These are phyloP conservation scores for Apostichopus leukothele DNA, from an alignment of 53 echinoderm and acorn worm species.

Conservation along the genomic window DNA sequence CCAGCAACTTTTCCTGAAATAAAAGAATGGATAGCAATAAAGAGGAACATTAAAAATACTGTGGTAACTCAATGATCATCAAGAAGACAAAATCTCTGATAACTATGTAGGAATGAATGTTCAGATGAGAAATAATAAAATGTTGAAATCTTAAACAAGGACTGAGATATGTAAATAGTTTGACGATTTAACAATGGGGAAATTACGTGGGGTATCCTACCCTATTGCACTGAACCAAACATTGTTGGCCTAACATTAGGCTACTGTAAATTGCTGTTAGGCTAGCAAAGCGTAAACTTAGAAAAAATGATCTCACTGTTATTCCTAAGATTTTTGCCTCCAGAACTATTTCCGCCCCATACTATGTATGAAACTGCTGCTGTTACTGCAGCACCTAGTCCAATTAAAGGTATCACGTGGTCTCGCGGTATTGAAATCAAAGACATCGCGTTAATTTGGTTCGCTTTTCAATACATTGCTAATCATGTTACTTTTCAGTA, in stretches of 20 bases:
- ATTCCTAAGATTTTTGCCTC: constrained; percentile 49
- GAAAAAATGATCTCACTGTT: constrained; percentile 51
- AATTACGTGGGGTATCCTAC: too few relatives aligned
- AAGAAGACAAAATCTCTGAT: not conserved
- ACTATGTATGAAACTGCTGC: constrained; percentile 76
- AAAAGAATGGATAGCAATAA: not conserved
- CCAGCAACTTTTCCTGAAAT: constrained; percentile 89
- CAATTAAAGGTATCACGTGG: constrained; percentile 46
- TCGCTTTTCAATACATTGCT: not conserved
- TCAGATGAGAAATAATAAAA: too few relatives aligned
- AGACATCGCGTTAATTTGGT: not conserved
- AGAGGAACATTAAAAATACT: not conserved
- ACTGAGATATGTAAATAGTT: too few relatives aligned
- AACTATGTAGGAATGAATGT: too few relatives aligned
- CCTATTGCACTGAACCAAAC: too few relatives aligned
- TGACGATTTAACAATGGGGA: too few relatives aligned
- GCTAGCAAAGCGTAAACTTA: too few relatives aligned
- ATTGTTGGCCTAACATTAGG: too few relatives aligned
- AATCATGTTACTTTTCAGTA: not conserved
- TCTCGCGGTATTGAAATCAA: constrained; percentile 37
- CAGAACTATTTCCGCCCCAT: constrained; percentile 66
- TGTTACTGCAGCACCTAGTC: constrained; percentile 63
- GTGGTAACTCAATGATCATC: not conserved
- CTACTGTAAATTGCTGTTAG: too few relatives aligned
- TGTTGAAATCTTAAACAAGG: too few relatives aligned